phyloP scores from a whole-genome alignment of 2,888 invertebrate genomes.

The Amiota minor region DNA sequence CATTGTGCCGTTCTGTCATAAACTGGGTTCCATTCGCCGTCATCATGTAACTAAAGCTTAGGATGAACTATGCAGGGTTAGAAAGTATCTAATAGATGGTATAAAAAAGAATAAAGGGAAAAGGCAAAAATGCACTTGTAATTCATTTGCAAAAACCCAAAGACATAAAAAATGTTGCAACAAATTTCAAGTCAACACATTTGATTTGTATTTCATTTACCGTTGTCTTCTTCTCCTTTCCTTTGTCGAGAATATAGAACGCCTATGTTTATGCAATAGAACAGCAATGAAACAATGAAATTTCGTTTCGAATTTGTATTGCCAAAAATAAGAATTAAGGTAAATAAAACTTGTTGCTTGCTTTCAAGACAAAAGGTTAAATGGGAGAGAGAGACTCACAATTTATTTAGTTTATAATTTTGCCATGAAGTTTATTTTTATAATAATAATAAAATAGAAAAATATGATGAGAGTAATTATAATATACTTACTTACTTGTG shows the following conservation, averaged over 20 bases:
- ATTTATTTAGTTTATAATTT: constrained; percentile 40
- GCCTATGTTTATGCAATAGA: constrained; percentile 36
- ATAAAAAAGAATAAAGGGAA: too few species aligned
- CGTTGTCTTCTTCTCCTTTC: constrained; percentile 27
- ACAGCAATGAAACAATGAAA: constrained; percentile 10
- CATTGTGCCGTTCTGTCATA: too few species aligned
- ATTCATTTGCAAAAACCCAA: constrained; percentile 22
- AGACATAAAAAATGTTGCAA: constrained; percentile 46
- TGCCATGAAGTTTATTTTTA: constrained; percentile 38
- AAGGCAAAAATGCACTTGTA: constrained; percentile 23
- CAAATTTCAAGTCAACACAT: constrained; percentile 28
- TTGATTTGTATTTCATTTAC: background rate
- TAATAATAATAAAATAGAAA: background rate
- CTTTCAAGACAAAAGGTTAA: background rate
- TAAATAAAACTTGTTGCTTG: constrained; percentile 20
- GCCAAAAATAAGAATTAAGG: background rate
- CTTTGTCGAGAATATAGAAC: constrained; percentile 33
- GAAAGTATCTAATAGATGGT: too few species aligned
- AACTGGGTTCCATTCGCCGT: too few species aligned
- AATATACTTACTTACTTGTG: too few species aligned
- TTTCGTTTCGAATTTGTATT: constrained; percentile 21
- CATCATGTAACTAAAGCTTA: too few species aligned
- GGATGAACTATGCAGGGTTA: too few species aligned
- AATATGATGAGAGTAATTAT: constrained; percentile 4
- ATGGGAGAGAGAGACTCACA: background rate